Percentiles rank a stretch among this genome's conserved stretches.
phyloP scores from a whole-genome alignment of 2,888 invertebrate species.

The Eupithecia subumbrata region DNA sequence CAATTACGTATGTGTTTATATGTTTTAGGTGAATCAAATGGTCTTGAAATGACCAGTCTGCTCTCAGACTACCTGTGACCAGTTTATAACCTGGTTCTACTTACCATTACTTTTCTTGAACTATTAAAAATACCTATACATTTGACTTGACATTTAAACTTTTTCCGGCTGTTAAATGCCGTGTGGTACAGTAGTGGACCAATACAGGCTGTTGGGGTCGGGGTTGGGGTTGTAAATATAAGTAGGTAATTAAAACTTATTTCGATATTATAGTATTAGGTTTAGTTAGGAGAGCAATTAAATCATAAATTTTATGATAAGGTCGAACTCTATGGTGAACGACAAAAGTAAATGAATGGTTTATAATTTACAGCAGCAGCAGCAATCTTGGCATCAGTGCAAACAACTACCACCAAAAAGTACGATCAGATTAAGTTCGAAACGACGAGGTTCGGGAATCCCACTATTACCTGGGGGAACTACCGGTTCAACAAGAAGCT shows the following conservation, averaged over 20 bases:
- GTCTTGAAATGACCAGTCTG: no score
- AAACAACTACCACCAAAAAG: slow-evolving; percentile 10
- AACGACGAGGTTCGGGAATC: slow-evolving; percentile 70
- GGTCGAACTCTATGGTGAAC: background rate
- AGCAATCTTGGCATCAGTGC: background rate
- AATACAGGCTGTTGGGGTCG: no score
- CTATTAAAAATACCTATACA: no score
- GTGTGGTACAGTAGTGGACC: no score
- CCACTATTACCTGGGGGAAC: slow-evolving; percentile 71
- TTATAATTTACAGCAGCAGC: slow-evolving; percentile 9
- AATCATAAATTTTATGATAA: background rate
- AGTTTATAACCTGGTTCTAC: no score
- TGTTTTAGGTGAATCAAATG: no score
- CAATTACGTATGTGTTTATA: no score
- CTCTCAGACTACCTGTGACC: no score
- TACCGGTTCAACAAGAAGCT: slow-evolving; percentile 73
- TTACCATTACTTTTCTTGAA: no score
- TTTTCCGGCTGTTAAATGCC: no score
- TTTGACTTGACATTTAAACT: background rate
- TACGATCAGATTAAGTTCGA: slow-evolving; percentile 59
- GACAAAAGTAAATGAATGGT: slow-evolving; percentile 8
- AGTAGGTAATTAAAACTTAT: background rate
- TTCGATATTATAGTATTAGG: no score
- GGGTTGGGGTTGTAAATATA: background rate
- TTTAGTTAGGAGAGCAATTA: no score